Percentiles rank a stretch among this genome's conserved stretches.
Conservation (phyloP, 2,888 invertebrate genomes). For the Sesamia inferens region DNA sequence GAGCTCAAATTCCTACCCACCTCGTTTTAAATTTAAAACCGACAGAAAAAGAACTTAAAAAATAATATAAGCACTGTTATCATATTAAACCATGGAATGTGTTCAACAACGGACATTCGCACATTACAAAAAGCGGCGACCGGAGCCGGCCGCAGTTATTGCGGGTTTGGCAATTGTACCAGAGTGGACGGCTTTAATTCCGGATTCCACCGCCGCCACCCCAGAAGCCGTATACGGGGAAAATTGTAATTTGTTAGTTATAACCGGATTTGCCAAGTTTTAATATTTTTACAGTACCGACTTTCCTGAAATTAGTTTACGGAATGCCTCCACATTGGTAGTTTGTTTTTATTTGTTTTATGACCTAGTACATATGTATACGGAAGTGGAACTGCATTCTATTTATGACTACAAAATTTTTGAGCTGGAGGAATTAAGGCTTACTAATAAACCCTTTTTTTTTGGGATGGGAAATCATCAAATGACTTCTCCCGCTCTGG, state of each 20-base stretch:
- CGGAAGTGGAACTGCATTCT: neutral
- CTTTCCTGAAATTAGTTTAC: slow-evolving; percentile 42
- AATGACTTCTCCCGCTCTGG: too few relatives aligned
- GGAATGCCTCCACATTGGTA: slow-evolving; percentile 13
- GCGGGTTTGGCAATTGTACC: slow-evolving; percentile 54
- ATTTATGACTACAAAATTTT: neutral
- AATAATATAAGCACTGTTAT: slow-evolving; percentile 44
- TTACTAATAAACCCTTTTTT: too few relatives aligned
- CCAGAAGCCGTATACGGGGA: slow-evolving; percentile 18
- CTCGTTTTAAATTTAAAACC: slow-evolving; percentile 43
- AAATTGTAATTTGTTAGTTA: slow-evolving; percentile 62
- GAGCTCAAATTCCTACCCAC: slow-evolving; percentile 1
- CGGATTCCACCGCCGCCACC: slow-evolving; percentile 27
- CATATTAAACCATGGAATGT: slow-evolving; percentile 57
- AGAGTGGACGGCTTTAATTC: slow-evolving; percentile 62
- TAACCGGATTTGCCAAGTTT: slow-evolving; percentile 47
- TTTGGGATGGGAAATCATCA: too few relatives aligned
- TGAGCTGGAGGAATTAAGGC: neutral
- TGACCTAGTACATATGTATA: neutral
- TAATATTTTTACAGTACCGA: slow-evolving; percentile 38
- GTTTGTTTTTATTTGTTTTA: slow-evolving; percentile 9
- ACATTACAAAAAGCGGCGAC: slow-evolving; percentile 35
- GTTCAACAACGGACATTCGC: slow-evolving; percentile 49
- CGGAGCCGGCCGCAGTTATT: slow-evolving; percentile 39
- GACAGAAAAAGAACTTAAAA: slow-evolving; percentile 16